These are phyloP conservation scores for Adelphocoris suturalis DNA, from an alignment of 2,888 invertebrate genomes.

Conservation along the genomic window DNA sequence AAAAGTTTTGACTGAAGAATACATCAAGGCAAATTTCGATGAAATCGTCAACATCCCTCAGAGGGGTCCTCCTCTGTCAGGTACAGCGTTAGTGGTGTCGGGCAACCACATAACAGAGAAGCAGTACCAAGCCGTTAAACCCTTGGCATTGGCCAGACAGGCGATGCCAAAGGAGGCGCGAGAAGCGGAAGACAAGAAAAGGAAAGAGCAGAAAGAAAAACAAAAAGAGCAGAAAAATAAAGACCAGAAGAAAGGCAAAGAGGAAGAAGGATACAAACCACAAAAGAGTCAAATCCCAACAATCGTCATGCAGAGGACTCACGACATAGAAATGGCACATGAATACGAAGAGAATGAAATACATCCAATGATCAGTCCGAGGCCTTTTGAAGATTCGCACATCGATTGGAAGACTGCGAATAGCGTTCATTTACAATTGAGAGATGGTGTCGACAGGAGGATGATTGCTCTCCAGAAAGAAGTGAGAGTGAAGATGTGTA, in stretches of 20 bases:
- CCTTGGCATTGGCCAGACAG: constrained; percentile 48
- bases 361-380: constrained; percentile 49
- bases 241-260: neutral
- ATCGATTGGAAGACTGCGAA: constrained; percentile 45
- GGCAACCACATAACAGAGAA: constrained; percentile 54
- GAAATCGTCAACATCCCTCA: neutral
- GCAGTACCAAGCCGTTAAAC: constrained; percentile 46
- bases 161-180: constrained; percentile 58
- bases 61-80: constrained; percentile 35
- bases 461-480: constrained; percentile 65
- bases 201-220: constrained; percentile 46
- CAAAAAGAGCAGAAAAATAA: constrained; percentile 35
- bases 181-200: constrained; percentile 59
- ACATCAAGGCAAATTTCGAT: constrained; percentile 56
- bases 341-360: constrained; percentile 52
- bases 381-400: neutral
- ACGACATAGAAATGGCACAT: constrained; percentile 47
- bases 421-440: neutral
- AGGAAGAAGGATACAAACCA: constrained; percentile 58
- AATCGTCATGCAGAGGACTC: constrained; percentile 36
- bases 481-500: constrained; percentile 33
- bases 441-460: constrained; percentile 50
- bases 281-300: constrained; percentile 59
- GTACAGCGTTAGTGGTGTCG: constrained; percentile 49
- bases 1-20: constrained; percentile 54